A percentile compares a stretch with the other conserved stretches of the same genome.
Conservation (phyloP, 2,113 vertebrate genomes). For the Ascaphus truei region DNA sequence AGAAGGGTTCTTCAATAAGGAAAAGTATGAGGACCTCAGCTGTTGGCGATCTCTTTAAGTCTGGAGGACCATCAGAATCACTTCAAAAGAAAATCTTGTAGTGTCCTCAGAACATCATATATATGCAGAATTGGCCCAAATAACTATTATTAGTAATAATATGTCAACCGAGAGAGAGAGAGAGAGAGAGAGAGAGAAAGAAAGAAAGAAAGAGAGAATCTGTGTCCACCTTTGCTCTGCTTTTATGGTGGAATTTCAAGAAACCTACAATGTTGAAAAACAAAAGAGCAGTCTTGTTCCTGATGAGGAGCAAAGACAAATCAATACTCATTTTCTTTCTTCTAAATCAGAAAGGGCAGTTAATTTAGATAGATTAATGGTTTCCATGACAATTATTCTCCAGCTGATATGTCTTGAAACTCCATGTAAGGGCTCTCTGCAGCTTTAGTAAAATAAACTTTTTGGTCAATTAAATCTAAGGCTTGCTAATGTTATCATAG, state of each 20-base stretch:
- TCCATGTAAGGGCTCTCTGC: background rate
- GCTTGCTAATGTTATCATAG: slow-evolving; percentile 14
- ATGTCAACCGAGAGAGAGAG: background rate
- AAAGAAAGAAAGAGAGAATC: background rate
- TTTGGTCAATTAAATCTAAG: slow-evolving; percentile 18
- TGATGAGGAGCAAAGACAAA: slow-evolving; percentile 35
- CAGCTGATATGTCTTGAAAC: slow-evolving; percentile 31
- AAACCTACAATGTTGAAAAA: slow-evolving; percentile 33
- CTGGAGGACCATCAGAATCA: no score
- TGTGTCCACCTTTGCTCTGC: background rate
- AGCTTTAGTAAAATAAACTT: slow-evolving; percentile 25
- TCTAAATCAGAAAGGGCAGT: slow-evolving; percentile 44
- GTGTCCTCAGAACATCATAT: background rate
- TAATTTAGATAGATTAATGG: slow-evolving; percentile 51
- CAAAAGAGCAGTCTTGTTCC: slow-evolving; percentile 34
- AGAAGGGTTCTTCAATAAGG: no score
- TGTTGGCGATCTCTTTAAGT: no score
- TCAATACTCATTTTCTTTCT: slow-evolving; percentile 47
- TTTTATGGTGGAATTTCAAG: background rate
- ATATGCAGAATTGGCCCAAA: slow-evolving; percentile 27
- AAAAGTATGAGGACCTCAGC: no score
- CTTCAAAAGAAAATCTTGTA: no score
- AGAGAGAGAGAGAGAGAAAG: no score
- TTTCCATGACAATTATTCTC: slow-evolving; percentile 42
- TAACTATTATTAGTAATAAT: slow-evolving; percentile 1